phyloP scores from a whole-genome alignment of 2,797 vertebrate genomes.

The Anniella stebbinsi region DNA sequence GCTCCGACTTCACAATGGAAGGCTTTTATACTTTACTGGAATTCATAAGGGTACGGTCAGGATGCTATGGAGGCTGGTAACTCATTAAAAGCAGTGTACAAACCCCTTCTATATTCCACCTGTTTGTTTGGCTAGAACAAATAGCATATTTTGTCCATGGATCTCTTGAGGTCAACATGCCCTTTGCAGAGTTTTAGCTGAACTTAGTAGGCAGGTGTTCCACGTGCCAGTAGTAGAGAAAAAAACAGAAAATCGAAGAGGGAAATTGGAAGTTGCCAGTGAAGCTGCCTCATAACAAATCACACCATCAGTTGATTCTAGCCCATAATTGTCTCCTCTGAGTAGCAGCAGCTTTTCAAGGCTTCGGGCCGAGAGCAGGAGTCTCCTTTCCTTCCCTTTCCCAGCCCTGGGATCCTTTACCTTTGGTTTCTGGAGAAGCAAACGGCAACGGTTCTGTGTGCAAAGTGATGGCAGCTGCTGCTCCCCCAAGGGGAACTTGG shows the following conservation, averaged over 20 bases:
- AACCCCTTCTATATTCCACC: not conserved
- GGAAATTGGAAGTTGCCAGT: not conserved
- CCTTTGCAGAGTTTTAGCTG: not conserved
- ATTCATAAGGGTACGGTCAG: not conserved
- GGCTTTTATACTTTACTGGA: too few relatives aligned
- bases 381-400: not conserved
- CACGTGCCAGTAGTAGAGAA: not conserved
- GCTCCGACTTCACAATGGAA: too few relatives aligned
- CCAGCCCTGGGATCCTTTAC: not conserved
- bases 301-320: not conserved
- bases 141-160: not conserved
- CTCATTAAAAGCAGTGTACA: not conserved
- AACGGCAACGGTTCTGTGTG: not conserved
- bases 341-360: not conserved
- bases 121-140: not conserved
- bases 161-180: not conserved
- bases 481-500: too few relatives aligned
- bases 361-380: not conserved
- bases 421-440: not conserved
- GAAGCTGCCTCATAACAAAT: too few relatives aligned
- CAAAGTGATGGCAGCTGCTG: too few relatives aligned
- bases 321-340: not conserved
- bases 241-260: not conserved
- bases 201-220: not conserved
- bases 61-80: not conserved